Evolutionary conservation across 2,888 invertebrate species (phyloP), one percentile per base, ranked within the genome.

Genomic region (Phengaris alcon): DNA sequence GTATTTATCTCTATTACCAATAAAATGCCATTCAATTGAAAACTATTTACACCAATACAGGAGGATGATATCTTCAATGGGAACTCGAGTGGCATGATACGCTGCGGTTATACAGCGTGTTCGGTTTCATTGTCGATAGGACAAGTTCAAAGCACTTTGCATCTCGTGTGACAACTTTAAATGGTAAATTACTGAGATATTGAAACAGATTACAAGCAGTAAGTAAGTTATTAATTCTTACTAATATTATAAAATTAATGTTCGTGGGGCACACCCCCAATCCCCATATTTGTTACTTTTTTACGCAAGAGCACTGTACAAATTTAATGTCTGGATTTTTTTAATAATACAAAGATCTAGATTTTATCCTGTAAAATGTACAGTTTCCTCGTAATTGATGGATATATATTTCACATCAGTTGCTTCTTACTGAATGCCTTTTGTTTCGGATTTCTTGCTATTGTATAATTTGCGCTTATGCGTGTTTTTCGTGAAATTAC

Each of bases 31-130:
- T 12, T 44, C 64, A 64, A 64, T 64, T 64, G 64, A 64, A 44
- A 64, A 44, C 64, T 64, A 64, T 64, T 64, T 44, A 64, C 64
- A 64, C 35, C 13, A 12, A 64, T 64, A 64, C 35, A 64, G 35
- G 10, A 12, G n/a, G n/a, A n/a, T n/a, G n/a, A 52, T 52, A 52
- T 10, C 10, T 52, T 52, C 52, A 52, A 52, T 52, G 52, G 52
- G 52, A 52, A 52, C 52, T 35, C 35, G 35, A 35, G 59, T 64
- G 64, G 44, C 64, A 64, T 64, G 64, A 64, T 64, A 64, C 64
- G 64, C 44, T 64, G 64, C 64, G 64, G 64, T 64, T 64, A 64
- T 44, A 64, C 64, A 44, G 64, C 10, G 64, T 64, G 64, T 64
- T 64, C 44, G 64, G 64, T 64, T 64, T 9, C 22, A 59, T 8